Conservation (phyloP, 2,888 invertebrate species). For the Drosophila buzzatii region DNA sequence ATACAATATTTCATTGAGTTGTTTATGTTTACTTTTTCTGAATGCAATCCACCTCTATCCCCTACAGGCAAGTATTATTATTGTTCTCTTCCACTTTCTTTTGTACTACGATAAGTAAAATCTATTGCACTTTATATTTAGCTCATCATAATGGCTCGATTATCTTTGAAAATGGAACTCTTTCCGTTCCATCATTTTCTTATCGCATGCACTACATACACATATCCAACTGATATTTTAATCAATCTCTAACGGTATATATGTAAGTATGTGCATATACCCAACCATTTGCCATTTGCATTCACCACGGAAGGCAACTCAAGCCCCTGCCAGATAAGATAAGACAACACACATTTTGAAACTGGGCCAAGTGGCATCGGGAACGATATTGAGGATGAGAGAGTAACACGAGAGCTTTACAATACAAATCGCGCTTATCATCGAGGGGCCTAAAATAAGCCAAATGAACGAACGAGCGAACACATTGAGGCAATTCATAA, state of each 20-base stretch:
- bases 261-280: neutral
- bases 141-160: conserved; percentile 8
- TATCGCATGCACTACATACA: conserved; percentile 33
- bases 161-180: conserved; percentile 6
- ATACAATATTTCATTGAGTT: too few species aligned
- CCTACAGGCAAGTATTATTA: neutral
- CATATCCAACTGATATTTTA: conserved; percentile 33
- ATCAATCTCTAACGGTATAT: conserved; percentile 18
- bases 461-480: neutral
- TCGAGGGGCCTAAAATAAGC: conserved; percentile 12
- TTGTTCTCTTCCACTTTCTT: too few species aligned
- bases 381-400: conserved; percentile 19
- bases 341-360: conserved; percentile 18
- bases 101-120: neutral
- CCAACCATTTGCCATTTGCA: conserved; percentile 42
- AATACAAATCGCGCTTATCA: conserved; percentile 47
- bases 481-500: conserved; percentile 20
- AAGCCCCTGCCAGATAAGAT: conserved; percentile 43
- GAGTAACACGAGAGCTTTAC: conserved; percentile 9
- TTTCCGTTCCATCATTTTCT: conserved; percentile 20
- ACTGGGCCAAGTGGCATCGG: conserved; percentile 34
- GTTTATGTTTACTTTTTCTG: neutral
- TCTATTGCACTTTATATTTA: conserved; percentile 1
- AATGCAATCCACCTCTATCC: neutral
- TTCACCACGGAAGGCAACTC: conserved; percentile 14